Evolutionary conservation across 2,113 vertebrate genomes (phyloP).

Genomic region (Proteles cristata): DNA sequence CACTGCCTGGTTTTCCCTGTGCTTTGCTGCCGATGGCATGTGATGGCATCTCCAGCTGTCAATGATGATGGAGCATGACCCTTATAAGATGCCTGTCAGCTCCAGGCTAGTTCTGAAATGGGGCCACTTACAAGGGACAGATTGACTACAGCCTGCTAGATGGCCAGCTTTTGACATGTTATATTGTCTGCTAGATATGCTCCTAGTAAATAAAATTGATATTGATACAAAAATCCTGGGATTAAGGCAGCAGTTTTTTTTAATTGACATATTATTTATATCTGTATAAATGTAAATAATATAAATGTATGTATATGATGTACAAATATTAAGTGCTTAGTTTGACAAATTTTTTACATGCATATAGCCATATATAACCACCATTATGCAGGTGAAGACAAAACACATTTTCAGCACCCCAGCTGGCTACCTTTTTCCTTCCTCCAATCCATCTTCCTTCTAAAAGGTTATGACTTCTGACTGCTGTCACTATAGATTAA

Average conservation of each 20-base stretch:
- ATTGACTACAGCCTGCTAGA: conserved; percentile 72
- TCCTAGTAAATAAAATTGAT: background rate
- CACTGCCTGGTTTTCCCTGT: conserved; percentile 84
- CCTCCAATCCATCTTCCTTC: background rate
- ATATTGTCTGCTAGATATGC: background rate
- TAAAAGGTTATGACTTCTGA: background rate
- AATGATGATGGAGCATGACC: conserved; percentile 89
- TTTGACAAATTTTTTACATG: background rate
- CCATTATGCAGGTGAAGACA: background rate
- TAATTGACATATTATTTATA: background rate
- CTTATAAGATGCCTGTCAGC: conserved; percentile 81
- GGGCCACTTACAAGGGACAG: conserved; percentile 76
- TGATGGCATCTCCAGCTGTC: conserved; percentile 89
- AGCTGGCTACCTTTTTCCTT: background rate
- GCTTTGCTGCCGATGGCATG: conserved; percentile 88
- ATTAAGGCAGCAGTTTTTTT: background rate
- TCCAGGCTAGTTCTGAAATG: conserved; percentile 58
- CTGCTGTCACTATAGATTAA: background rate
- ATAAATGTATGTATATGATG: background rate
- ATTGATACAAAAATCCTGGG: conserved; percentile 42
- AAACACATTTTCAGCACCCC: background rate
- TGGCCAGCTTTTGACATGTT: conserved; percentile 36
- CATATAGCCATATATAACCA: background rate
- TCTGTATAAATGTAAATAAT: conserved; percentile 15
- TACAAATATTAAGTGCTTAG: background rate